Conservation (phyloP, 1,140 invertebrate genomes). For the Drosophila paulistorum region DNA sequence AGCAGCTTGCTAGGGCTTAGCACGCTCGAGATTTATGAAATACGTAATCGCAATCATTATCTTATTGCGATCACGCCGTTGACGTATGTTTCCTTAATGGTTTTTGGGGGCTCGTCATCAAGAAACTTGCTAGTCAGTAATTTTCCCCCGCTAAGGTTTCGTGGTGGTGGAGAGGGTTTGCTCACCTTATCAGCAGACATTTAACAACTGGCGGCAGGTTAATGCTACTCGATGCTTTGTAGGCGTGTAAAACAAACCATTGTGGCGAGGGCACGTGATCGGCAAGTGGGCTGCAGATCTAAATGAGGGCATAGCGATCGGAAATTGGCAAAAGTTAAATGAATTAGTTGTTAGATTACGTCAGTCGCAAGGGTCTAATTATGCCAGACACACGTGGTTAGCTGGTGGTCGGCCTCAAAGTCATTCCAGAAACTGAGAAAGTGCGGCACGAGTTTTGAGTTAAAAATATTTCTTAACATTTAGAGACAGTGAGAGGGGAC, state of each 20-base stretch:
- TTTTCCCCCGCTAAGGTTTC: constrained; percentile 44
- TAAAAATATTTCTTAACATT: not conserved
- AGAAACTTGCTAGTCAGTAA: constrained; percentile 25
- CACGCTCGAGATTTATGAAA: constrained; percentile 9
- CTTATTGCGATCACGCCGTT: constrained; percentile 46
- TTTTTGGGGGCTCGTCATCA: not conserved
- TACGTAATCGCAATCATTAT: constrained; percentile 28
- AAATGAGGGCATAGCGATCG: not conserved
- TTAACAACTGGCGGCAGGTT: not conserved
- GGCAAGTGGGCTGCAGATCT: constrained; percentile 18
- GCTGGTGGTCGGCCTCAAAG: constrained; percentile 38
- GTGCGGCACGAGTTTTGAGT: constrained; percentile 26
- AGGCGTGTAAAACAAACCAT: constrained; percentile 26
- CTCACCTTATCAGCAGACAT: constrained; percentile 31
- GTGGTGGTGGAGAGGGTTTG: not conserved
- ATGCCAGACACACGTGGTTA: constrained; percentile 35
- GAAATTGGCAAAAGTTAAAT: constrained; percentile 5
- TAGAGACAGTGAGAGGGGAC: too few relatives aligned
- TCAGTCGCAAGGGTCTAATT: constrained; percentile 28
- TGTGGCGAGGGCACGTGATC: constrained; percentile 55
- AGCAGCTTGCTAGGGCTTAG: not conserved
- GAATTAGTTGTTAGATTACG: constrained; percentile 33
- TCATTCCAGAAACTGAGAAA: constrained; percentile 1
- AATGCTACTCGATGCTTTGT: constrained; percentile 6
- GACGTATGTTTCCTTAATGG: constrained; percentile 17